These are phyloP conservation scores for Hydropsyche tenuis DNA, from an alignment of 1,140 invertebrate species.

Conservation along the genomic window DNA sequence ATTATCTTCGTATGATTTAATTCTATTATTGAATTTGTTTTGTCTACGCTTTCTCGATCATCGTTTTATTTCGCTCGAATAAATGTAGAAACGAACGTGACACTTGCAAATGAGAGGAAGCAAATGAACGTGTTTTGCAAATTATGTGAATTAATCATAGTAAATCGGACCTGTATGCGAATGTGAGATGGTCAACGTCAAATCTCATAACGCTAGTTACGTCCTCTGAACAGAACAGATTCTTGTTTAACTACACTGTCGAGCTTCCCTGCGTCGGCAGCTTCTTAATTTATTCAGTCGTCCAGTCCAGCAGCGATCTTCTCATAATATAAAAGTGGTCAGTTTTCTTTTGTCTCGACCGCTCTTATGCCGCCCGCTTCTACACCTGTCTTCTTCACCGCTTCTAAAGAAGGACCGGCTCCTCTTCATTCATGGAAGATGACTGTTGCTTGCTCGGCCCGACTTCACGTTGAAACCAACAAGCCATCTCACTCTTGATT, in stretches of 20 bases:
- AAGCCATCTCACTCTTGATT: slow-evolving; percentile 1
- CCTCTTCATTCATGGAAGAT: slow-evolving; percentile 18
- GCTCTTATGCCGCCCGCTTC: background rate
- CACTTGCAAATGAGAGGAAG: too few species aligned
- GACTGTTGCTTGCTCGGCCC: background rate
- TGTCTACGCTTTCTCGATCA: too few species aligned
- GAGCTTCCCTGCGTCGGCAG: background rate
- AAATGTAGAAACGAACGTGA: too few species aligned
- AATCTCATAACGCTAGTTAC: background rate
- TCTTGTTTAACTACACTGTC: slow-evolving; percentile 1
- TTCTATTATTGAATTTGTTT: too few species aligned
- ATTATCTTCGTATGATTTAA: background rate
- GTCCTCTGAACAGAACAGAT: background rate
- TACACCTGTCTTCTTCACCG: background rate
- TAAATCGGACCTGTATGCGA: too few species aligned
- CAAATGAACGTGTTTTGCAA: too few species aligned
- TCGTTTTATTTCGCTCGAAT: too few species aligned
- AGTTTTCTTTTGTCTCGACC: background rate
- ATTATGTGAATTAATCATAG: too few species aligned
- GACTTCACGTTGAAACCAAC: too few species aligned
- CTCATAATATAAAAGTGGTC: slow-evolving; percentile 5
- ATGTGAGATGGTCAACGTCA: background rate
- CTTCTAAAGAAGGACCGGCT: slow-evolving; percentile 15
- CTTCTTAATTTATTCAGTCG: slow-evolving; percentile 18
- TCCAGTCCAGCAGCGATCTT: background rate